phyloP scores from a whole-genome alignment of 2,888 invertebrate genomes.

The Synanthedon vespiformis region DNA sequence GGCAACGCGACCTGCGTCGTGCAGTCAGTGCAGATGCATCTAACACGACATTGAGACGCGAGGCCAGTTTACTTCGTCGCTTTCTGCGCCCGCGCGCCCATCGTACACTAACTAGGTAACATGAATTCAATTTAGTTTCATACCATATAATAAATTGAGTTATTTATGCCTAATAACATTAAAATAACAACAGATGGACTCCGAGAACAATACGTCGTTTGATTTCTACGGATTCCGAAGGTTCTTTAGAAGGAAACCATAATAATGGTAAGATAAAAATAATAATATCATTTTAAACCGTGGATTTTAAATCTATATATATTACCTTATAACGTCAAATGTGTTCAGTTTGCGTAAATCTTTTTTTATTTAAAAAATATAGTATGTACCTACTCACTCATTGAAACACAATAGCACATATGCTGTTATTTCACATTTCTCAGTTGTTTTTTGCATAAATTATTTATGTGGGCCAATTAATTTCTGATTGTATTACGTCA shows the following conservation, averaged over 20 bases:
- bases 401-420: no score
- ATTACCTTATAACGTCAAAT: not conserved
- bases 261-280: not conserved
- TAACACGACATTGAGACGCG: constrained; percentile 34
- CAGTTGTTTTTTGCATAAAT: no score
- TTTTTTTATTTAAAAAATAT: no score
- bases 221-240: constrained; percentile 45
- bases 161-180: constrained; percentile 3
- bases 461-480: no score
- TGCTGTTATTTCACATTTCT: no score
- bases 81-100: constrained; percentile 31
- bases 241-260: constrained; percentile 24
- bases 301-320: not conserved
- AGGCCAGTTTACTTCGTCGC: constrained; percentile 39
- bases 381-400: no score
- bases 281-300: not conserved
- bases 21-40: constrained; percentile 54
- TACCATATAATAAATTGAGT: not conserved
- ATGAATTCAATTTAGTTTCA: not conserved
- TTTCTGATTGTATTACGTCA: no score
- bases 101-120: constrained; percentile 38
- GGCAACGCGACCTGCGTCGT: constrained; percentile 47
- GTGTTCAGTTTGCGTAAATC: no score
- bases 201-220: constrained; percentile 44
- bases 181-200: constrained; percentile 36